phyloP scores from a whole-genome alignment of 2,113 vertebrate species.

The Phocoena phocoena region DNA sequence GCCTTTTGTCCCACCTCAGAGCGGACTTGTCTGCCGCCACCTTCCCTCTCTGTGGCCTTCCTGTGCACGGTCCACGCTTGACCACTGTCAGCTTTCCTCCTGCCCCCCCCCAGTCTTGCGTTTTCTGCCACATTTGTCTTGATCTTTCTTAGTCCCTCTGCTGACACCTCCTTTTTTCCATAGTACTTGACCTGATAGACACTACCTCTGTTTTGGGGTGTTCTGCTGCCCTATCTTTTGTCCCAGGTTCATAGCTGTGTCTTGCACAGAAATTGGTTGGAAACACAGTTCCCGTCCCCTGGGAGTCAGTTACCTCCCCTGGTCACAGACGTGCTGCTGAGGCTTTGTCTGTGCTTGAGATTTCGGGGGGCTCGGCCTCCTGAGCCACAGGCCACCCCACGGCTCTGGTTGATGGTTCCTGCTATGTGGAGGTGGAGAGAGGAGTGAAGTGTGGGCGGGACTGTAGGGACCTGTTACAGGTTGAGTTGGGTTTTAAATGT shows the following conservation, averaged over 20 bases:
- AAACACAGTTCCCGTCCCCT: not conserved
- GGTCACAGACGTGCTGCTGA: not conserved
- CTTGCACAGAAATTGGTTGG: not conserved
- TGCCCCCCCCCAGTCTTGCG: fast-evolving
- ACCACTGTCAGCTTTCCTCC: not conserved
- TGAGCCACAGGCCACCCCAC: not conserved
- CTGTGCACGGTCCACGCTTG: not conserved
- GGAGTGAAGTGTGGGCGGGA: not conserved
- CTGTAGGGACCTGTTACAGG: not conserved
- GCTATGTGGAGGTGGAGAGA: fast-evolving
- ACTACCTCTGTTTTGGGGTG: not conserved
- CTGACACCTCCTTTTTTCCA: not conserved
- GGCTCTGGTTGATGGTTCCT: not conserved
- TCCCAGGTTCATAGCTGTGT: not conserved
- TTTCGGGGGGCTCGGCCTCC: not conserved
- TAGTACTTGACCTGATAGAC: not conserved
- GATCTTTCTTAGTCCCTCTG: not conserved
- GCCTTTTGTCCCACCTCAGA: not conserved
- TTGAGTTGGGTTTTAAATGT: not conserved
- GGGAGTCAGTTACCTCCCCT: not conserved
- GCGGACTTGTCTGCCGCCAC: fast-evolving
- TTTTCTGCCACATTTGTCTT: not conserved
- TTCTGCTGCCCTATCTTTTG: not conserved
- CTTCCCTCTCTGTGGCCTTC: not conserved
- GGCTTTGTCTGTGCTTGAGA: not conserved